phyloP scores from a whole-genome alignment of 2,113 vertebrate genomes.

The Nothobranchius kuhntae region DNA sequence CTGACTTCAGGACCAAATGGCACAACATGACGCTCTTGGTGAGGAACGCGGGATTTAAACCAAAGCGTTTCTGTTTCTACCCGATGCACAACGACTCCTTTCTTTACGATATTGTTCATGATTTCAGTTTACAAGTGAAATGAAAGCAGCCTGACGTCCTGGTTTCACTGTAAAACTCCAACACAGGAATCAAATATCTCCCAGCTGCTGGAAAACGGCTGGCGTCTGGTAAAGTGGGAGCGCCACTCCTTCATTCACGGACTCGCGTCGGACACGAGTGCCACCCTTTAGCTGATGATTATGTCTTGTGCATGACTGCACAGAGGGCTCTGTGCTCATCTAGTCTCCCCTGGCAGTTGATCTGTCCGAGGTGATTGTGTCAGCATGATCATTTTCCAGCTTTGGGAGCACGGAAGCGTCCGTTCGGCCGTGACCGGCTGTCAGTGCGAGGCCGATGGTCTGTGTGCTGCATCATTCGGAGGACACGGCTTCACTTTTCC shows the following conservation, averaged over 20 bases:
- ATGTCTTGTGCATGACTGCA: slow-evolving; percentile 63
- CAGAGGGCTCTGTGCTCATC: slow-evolving; percentile 46
- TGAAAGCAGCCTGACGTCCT: background rate
- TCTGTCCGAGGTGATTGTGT: slow-evolving; percentile 74
- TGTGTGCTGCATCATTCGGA: slow-evolving; percentile 15
- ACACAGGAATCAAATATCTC: slow-evolving; percentile 8
- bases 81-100: background rate
- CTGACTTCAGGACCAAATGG: slow-evolving; percentile 1
- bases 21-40: background rate
- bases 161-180: background rate
- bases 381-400: slow-evolving; percentile 67
- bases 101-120: accelerated
- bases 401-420: slow-evolving; percentile 46
- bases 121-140: slow-evolving; percentile 2
- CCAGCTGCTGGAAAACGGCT: slow-evolving; percentile 20
- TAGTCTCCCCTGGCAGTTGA: slow-evolving; percentile 54
- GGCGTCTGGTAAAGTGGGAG: slow-evolving; percentile 11
- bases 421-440: slow-evolving; percentile 59
- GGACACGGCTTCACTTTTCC: slow-evolving; percentile 23
- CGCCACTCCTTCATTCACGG: slow-evolving; percentile 11
- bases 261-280: slow-evolving; percentile 28
- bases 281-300: slow-evolving; percentile 53
- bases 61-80: no score
- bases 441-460: slow-evolving; percentile 44
- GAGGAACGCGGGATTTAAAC: background rate